Conservation (phyloP, 2,113 vertebrate genomes). For the Halcyon malimbica region DNA sequence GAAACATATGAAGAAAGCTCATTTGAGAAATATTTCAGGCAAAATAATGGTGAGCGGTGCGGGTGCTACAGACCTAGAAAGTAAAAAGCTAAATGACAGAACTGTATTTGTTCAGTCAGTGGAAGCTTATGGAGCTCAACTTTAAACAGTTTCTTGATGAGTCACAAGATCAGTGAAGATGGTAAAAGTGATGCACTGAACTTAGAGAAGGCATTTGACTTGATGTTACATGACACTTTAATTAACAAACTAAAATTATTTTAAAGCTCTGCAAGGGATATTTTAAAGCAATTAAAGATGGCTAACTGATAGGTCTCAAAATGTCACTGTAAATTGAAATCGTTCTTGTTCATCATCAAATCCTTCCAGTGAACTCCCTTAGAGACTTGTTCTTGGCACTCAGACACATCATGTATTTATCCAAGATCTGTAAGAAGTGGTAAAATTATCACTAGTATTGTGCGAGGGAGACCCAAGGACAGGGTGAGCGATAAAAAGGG, state of each 20-base stretch:
- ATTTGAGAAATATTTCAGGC: neutral
- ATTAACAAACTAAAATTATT: conserved; percentile 27
- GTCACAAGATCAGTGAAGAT: neutral
- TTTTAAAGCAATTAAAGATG: conserved; percentile 12
- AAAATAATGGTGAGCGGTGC: neutral
- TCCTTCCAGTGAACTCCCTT: neutral
- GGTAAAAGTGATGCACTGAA: neutral
- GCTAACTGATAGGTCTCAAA: conserved; percentile 22
- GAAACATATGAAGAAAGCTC: neutral
- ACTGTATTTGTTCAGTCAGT: neutral
- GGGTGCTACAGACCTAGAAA: neutral
- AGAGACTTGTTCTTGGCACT: neutral
- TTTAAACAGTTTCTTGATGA: conserved; percentile 10
- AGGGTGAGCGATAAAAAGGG: neutral
- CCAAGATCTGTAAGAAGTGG: neutral
- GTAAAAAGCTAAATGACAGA: neutral
- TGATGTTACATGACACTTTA: neutral
- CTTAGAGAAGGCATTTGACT: neutral
- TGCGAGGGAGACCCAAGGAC: neutral
- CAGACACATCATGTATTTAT: neutral
- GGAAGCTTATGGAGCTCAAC: neutral
- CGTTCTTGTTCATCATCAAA: neutral
- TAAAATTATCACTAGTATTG: neutral
- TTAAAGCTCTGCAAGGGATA: neutral
- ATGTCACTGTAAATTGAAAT: conserved; percentile 32